Percentiles rank a stretch among this genome's conserved stretches.
Evolutionary conservation across 2,797 vertebrate species (phyloP).

Genomic region (Siniperca scherzeri): DNA sequence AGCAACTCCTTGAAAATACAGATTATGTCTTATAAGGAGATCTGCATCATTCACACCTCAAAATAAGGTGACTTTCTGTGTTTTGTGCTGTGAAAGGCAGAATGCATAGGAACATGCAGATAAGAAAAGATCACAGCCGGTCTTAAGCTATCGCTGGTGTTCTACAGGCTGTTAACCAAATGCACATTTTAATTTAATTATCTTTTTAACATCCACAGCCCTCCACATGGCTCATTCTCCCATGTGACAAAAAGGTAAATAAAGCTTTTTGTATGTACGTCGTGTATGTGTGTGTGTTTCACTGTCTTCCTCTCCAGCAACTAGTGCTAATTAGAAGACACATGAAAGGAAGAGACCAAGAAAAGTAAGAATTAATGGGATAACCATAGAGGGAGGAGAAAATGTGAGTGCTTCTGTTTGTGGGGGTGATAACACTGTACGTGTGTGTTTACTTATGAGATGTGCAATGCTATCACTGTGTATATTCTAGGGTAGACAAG

Average conservation of each 20-base stretch:
- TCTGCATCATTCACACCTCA: slow-evolving; percentile 46
- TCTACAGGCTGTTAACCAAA: slow-evolving; percentile 24
- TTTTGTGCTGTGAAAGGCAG: slow-evolving; percentile 11
- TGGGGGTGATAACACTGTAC: neutral
- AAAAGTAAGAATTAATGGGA: neutral
- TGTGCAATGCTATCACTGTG: neutral
- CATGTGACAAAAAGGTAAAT: slow-evolving; percentile 50
- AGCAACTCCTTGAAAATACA: slow-evolving; percentile 28
- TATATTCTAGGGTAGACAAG: slow-evolving; percentile 13
- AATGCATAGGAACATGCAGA: neutral
- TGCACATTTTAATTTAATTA: slow-evolving; percentile 42
- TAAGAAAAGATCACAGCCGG: slow-evolving; percentile 32
- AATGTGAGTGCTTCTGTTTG: neutral
- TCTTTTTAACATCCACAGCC: slow-evolving; percentile 7
- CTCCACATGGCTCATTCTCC: slow-evolving; percentile 41
- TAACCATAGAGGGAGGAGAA: slow-evolving; percentile 3
- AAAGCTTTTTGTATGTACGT: slow-evolving; percentile 23
- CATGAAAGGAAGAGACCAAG: neutral
- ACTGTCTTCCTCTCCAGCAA: neutral
- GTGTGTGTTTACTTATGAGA: neutral
- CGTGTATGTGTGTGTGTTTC: neutral
- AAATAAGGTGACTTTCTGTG: slow-evolving; percentile 21
- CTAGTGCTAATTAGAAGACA: slow-evolving; percentile 47
- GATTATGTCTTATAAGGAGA: slow-evolving; percentile 12
- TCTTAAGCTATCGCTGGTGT: slow-evolving; percentile 15